Percentiles rank a stretch among this genome's conserved stretches.
phyloP scores from a whole-genome alignment of 2,797 vertebrate genomes.

The Astyanax mexicanus region DNA sequence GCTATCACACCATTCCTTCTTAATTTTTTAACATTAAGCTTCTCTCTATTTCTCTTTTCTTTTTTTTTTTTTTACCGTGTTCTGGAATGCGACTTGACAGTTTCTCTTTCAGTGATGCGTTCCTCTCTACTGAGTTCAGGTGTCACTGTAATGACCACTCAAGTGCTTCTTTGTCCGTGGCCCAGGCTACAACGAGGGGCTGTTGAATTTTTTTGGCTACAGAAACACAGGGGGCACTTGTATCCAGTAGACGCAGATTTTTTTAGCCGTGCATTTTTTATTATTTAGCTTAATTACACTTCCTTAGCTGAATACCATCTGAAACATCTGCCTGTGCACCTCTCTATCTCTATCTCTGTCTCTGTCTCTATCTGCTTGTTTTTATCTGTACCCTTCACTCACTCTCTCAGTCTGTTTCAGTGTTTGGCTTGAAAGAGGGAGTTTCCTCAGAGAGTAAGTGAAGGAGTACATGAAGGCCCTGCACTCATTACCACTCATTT shows the following conservation, averaged over 20 bases:
- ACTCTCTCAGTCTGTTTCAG: background rate
- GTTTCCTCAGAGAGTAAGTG: too few relatives aligned
- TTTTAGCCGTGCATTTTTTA: constrained; percentile 63
- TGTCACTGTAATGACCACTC: constrained; percentile 57
- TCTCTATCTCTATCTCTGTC: constrained; percentile 8
- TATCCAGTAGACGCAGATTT: constrained; percentile 32
- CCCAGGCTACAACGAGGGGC: constrained; percentile 35
- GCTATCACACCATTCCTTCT: constrained; percentile 53
- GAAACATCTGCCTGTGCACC: constrained; percentile 13
- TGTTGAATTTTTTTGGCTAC: constrained; percentile 52
- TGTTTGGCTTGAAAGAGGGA: background rate
- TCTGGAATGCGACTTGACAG: constrained; percentile 31
- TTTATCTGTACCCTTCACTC: background rate
- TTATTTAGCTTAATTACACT: constrained; percentile 20
- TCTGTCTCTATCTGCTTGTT: too few relatives aligned
- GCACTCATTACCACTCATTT: constrained; percentile 68
- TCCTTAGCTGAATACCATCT: constrained; percentile 1
- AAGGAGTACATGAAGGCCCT: constrained; percentile 4
- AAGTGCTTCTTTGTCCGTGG: constrained; percentile 61
- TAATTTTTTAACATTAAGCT: background rate
- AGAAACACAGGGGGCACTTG: constrained; percentile 49
- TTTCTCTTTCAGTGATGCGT: constrained; percentile 46
- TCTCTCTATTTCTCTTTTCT: background rate
- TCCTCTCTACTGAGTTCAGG: constrained; percentile 59
- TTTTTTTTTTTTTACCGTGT: too few relatives aligned